phyloP scores from a whole-genome alignment of 92 coral and sea anemone species.

The Phenganax stokvisi region DNA sequence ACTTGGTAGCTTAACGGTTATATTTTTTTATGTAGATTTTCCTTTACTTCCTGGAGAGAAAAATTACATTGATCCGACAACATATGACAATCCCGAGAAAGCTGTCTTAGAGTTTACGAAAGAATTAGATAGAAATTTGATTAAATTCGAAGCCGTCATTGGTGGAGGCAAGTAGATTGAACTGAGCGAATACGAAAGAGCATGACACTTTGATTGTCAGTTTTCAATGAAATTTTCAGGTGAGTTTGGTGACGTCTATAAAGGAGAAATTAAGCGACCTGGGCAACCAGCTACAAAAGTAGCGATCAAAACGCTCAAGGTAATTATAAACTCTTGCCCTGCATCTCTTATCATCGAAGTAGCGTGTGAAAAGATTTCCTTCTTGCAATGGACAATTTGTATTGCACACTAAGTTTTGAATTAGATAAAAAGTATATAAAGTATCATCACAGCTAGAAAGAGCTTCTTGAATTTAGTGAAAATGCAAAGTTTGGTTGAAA shows the following conservation, averaged over 20 bases:
- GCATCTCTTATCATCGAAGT: no score
- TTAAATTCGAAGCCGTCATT: conserved; percentile 64
- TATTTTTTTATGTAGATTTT: conserved; percentile 26
- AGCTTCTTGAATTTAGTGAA: no score
- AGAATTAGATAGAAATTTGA: conserved; percentile 63
- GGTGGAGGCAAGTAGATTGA: conserved; percentile 70
- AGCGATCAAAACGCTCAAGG: conserved; percentile 44
- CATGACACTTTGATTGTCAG: background rate
- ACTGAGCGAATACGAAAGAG: background rate
- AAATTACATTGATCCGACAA: conserved; percentile 79
- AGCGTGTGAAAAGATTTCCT: no score
- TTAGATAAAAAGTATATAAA: no score
- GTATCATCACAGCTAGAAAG: no score
- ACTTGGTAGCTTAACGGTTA: background rate
- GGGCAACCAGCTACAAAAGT: conserved; percentile 35
- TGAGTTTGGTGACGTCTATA: conserved; percentile 51
- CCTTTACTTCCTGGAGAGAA: conserved; percentile 61
- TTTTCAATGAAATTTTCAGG: conserved; percentile 22
- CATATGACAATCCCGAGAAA: conserved; percentile 83
- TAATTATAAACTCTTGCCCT: background rate
- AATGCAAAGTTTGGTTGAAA: no score
- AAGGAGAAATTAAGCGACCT: conserved; percentile 31
- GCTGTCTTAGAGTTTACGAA: conserved; percentile 79
- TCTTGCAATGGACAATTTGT: no score
- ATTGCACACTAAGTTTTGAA: no score